Evolutionary conservation across 2,113 vertebrate species (phyloP), one percentile per base, ranked within the genome.

Genomic region (Ovis aries): DNA sequence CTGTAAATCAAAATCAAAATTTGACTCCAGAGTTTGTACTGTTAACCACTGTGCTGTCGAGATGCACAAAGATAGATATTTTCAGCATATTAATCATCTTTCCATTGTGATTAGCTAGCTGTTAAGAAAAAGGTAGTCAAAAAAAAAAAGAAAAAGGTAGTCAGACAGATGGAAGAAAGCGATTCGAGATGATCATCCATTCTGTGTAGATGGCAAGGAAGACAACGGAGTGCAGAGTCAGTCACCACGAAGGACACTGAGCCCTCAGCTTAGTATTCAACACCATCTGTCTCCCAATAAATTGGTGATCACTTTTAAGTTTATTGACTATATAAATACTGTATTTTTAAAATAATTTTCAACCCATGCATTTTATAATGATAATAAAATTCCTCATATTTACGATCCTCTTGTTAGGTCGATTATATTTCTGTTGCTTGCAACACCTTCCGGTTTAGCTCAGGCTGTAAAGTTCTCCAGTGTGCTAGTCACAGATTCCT

Each of bases 401-500:
- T 84, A 62, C 80, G 43, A 36, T 93, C 11, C 29, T 95, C 84
- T 80, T 55, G 25, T 92, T 64, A 81, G 64, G 90, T 96, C 94
- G 96, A 25, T 59, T 84, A 43, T 74, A 80, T 59, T 94, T 86
- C 94, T 77, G 31, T 97, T 92, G 45, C 77, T 97, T 91, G 59
- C 50, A 93, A 55, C 52, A 96, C 45, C 43, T 95, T 55, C 43
- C 27, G 74, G n/a, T 95, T 96, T 96, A 97, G 82, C 50, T 91
- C 17, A 59, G 67, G n/a, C 90, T 92, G 43, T 45, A 50, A 83
- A 91, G 43, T 91, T 96, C 60, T 25, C 23, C 77, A 86, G 59
- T 53, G 92, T 96, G 84, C 85, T 97, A 80, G 91, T 97, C 95
- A 94, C 67, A 91, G 85, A 80, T 96, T 80, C 52, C 52, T 96